Base-by-base conservation (phyloP, 1,140 invertebrate species). In the Brachionus asplanchnoidis region DNA sequence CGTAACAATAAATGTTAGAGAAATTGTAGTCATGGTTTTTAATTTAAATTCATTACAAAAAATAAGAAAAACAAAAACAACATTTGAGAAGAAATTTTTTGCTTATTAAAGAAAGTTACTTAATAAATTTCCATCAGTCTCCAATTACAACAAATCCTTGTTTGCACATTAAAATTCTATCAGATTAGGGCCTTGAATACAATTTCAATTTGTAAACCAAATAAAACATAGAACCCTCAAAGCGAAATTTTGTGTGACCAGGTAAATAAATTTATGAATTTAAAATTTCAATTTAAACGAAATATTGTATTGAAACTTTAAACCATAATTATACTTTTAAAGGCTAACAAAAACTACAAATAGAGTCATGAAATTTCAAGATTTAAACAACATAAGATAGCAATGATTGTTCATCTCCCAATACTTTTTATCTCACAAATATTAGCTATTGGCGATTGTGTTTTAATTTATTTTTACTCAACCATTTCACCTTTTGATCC, bases 191-290 rank as follows among this genome's bases (percentile, higher is more conserved):
- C 53, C 53, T 60, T 60, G 53, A 60, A 60, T 60, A 60, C 7
- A 60, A 60, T 60, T 20, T 60, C 20, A 23, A 60, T 60, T 60
- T 60, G 53, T 9, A 60, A 60, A 60, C 7, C 53, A 60, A 60
- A 60, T 60, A 60, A 17, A 60, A 60, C 9, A 17, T 9, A 60
- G 20, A 20, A 9, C n/a, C 3, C 17, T 9, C n/a, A 20, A 60
- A 53, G 4, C 46, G 14, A 14, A 50, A 53, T 53, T 23, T 20
- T 60, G 23, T 60, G 53, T 60, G 53, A 60, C 53, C 53, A 60
- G 53, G 53, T 60, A 60, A 60, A 60, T 60, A 60, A 60, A 60
- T 60, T 60, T 60, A 60, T 60, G 53, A 60, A 60, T 60, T 60
- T 60, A 60, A 60, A 60, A 60, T 60, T 60, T 60, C 20, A 60